phyloP scores from a whole-genome alignment of 2,113 vertebrate species.

The Prochilodus magdalenae region DNA sequence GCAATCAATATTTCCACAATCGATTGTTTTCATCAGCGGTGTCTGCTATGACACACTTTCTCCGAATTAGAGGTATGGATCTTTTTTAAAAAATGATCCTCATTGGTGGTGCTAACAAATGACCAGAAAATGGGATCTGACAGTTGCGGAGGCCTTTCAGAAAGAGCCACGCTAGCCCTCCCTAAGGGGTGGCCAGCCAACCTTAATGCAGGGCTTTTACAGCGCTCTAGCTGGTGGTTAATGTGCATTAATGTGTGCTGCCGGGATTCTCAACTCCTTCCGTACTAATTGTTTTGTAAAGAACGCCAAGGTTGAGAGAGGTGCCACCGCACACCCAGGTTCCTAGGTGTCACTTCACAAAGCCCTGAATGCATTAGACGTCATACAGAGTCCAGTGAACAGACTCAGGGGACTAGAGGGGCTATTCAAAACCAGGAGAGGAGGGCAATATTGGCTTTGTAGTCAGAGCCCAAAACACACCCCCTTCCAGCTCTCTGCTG shows the following conservation, averaged over 20 bases:
- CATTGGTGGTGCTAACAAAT: conserved; percentile 58
- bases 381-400: not conserved
- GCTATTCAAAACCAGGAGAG: not conserved
- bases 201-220: conserved; percentile 56
- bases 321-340: conserved; percentile 16
- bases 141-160: conserved; percentile 46
- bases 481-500: not conserved
- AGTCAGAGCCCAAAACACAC: not conserved
- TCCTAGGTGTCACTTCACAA: not conserved
- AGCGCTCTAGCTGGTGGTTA: conserved; percentile 54
- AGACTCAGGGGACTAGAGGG: not conserved
- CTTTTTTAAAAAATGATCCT: conserved; percentile 48
- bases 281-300: conserved; percentile 54
- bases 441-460: not conserved
- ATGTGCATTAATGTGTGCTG: conserved; percentile 46
- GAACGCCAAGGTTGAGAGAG: conserved; percentile 41
- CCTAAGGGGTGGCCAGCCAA: conserved; percentile 43
- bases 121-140: conserved; percentile 59
- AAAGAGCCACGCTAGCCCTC: conserved; percentile 25
- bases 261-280: conserved; percentile 42
- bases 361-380: not conserved
- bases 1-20: conserved; percentile 55
- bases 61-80: conserved; percentile 56
- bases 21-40: conserved; percentile 53
- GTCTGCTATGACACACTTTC: conserved; percentile 59